Conservation (phyloP, 2,113 vertebrate genomes). For the Tragelaphus strepsiceros region DNA sequence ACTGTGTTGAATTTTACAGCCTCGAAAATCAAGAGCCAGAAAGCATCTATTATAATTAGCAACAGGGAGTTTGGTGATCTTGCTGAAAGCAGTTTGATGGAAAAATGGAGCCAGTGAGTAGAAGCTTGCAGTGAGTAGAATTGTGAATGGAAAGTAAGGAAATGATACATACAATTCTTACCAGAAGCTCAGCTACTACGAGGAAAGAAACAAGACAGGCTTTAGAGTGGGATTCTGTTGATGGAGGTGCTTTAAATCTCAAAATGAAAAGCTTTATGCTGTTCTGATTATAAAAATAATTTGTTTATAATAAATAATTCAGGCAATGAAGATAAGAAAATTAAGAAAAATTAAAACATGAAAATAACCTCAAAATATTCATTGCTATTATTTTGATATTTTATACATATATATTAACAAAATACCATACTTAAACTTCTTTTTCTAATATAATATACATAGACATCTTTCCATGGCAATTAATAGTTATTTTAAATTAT, state of each 20-base stretch:
- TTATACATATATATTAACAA: not conserved
- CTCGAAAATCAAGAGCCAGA: not conserved
- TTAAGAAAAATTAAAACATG: not conserved
- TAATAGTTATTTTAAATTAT: not conserved
- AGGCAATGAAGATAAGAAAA: not conserved
- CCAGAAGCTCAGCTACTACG: not conserved
- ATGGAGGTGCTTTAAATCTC: not conserved
- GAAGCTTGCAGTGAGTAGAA: not conserved
- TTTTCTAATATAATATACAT: not conserved
- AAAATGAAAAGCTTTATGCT: not conserved
- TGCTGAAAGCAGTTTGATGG: not conserved
- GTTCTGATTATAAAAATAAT: conserved; percentile 32
- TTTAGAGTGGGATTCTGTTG: not conserved
- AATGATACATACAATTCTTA: not conserved
- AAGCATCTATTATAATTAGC: not conserved
- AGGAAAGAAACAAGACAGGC: not conserved
- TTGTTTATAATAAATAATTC: not conserved
- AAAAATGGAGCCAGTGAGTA: not conserved
- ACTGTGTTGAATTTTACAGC: not conserved
- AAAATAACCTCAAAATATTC: not conserved
- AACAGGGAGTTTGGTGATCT: not conserved
- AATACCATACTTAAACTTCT: not conserved
- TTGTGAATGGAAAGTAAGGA: not conserved
- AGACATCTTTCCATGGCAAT: not conserved
- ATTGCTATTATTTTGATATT: not conserved